phyloP scores from a whole-genome alignment of 2,113 vertebrate species.

The Archocentrus centrarchus region DNA sequence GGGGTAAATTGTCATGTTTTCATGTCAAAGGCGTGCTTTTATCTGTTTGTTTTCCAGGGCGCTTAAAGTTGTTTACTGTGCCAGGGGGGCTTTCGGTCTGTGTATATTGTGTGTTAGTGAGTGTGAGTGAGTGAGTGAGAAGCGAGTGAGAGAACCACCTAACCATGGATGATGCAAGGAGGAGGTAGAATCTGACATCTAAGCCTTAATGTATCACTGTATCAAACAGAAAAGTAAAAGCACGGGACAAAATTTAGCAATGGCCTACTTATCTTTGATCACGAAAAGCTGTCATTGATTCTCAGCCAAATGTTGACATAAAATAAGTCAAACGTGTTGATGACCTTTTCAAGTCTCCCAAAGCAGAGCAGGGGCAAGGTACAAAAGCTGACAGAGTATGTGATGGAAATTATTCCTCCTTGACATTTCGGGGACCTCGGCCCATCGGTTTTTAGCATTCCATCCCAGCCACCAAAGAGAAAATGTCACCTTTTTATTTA shows the following conservation, averaged over 20 bases:
- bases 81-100: constrained; percentile 64
- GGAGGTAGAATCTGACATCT: constrained; percentile 63
- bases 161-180: constrained; percentile 73
- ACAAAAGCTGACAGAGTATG: constrained; percentile 70
- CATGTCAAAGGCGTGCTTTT: constrained; percentile 79
- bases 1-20: constrained; percentile 78
- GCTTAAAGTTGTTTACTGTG: constrained; percentile 79
- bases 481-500: constrained; percentile 85
- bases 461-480: constrained; percentile 71
- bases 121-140: neutral
- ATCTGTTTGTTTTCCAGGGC: constrained; percentile 79
- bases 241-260: constrained; percentile 13
- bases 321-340: constrained; percentile 76
- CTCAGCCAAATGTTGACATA: constrained; percentile 79
- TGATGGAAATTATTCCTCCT: constrained; percentile 80
- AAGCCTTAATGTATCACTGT: constrained; percentile 28
- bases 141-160: constrained; percentile 50
- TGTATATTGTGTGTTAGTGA: neutral
- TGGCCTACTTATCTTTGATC: constrained; percentile 79
- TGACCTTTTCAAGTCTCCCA: constrained; percentile 79
- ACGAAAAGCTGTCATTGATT: constrained; percentile 75
- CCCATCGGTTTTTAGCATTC: constrained; percentile 77
- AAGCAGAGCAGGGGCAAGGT: constrained; percentile 55
- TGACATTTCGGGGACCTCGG: constrained; percentile 79
- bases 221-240: constrained; percentile 31